A percentile compares a stretch with the other conserved stretches of the same genome.
Evolutionary conservation across 1,140 invertebrate genomes (phyloP).

Genomic region (Platyura marginata): DNA sequence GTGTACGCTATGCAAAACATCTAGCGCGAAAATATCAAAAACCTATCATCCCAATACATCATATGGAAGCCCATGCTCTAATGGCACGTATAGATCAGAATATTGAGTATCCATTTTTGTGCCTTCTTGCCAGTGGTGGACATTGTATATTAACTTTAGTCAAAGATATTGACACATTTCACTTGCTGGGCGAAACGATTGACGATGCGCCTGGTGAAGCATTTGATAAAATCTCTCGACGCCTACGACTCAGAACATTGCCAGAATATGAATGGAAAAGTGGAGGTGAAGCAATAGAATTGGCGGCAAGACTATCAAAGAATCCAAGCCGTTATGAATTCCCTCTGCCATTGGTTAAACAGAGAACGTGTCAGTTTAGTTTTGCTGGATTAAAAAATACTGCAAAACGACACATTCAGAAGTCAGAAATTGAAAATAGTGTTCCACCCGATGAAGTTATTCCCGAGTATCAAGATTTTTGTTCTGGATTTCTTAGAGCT

Average conservation of each 20-base stretch:
- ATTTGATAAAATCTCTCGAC: slow-evolving; percentile 76
- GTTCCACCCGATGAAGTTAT: slow-evolving; percentile 44
- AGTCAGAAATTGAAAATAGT: slow-evolving; percentile 39
- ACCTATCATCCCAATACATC: slow-evolving; percentile 89
- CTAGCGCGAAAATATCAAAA: slow-evolving; percentile 49
- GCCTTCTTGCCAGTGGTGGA: slow-evolving; percentile 79
- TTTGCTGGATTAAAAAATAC: slow-evolving; percentile 54
- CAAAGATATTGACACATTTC: slow-evolving; percentile 53
- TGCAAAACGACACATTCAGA: slow-evolving; percentile 29
- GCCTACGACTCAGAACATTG: slow-evolving; percentile 67
- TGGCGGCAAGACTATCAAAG: slow-evolving; percentile 46
- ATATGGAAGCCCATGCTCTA: slow-evolving; percentile 97
- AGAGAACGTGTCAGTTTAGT: slow-evolving; percentile 68
- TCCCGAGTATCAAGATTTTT: slow-evolving; percentile 64
- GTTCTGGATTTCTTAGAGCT: slow-evolving; percentile 63
- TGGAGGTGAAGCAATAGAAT: slow-evolving; percentile 75
- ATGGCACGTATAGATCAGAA: slow-evolving; percentile 50
- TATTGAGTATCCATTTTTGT: slow-evolving; percentile 77
- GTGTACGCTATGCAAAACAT: slow-evolving; percentile 67
- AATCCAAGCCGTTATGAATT: slow-evolving; percentile 46
- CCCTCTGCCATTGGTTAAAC: slow-evolving; percentile 32
- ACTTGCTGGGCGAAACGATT: slow-evolving; percentile 53
- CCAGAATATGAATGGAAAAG: slow-evolving; percentile 47
- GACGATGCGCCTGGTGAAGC: slow-evolving; percentile 85
- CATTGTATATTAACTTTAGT: slow-evolving; percentile 73